Conservation (phyloP, 2,113 vertebrate genomes). For the Pardalotus punctatus region DNA sequence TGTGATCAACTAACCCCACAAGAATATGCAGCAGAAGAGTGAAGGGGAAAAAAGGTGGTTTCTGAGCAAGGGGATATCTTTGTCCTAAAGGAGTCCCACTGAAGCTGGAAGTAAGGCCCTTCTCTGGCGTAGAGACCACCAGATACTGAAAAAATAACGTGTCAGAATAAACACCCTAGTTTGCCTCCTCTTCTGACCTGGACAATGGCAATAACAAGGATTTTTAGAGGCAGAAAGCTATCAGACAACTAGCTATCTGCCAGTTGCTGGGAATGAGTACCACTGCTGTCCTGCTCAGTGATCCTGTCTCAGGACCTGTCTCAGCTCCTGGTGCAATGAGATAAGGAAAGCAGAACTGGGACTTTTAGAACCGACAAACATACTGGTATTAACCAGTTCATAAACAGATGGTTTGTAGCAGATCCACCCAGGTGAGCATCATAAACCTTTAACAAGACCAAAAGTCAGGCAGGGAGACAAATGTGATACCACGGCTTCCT, state of each 20-base stretch:
- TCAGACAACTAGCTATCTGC: neutral
- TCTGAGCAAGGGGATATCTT: neutral
- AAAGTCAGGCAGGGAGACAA: neutral
- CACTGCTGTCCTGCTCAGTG: neutral
- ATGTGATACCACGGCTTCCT: neutral
- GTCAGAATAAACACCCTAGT: neutral
- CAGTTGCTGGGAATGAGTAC: rapidly evolving
- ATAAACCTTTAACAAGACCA: neutral
- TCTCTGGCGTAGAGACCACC: neutral
- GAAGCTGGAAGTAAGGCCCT: neutral
- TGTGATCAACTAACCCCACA: neutral
- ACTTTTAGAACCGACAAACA: neutral
- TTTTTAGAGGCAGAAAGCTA: neutral
- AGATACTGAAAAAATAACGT: neutral
- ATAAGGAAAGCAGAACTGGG: neutral
- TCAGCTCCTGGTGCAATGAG: neutral
- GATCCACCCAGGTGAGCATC: neutral
- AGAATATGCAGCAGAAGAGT: neutral
- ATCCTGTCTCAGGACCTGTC: neutral
- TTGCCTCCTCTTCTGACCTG: neutral
- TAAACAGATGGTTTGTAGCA: neutral
- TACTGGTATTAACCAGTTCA: neutral
- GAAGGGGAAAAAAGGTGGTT: neutral
- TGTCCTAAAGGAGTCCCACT: neutral
- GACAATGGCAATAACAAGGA: neutral